Percentiles rank a stretch among this genome's conserved stretches.
Evolutionary conservation across 2,797 vertebrate genomes (phyloP).

Genomic region (Trematomus bernacchii): DNA sequence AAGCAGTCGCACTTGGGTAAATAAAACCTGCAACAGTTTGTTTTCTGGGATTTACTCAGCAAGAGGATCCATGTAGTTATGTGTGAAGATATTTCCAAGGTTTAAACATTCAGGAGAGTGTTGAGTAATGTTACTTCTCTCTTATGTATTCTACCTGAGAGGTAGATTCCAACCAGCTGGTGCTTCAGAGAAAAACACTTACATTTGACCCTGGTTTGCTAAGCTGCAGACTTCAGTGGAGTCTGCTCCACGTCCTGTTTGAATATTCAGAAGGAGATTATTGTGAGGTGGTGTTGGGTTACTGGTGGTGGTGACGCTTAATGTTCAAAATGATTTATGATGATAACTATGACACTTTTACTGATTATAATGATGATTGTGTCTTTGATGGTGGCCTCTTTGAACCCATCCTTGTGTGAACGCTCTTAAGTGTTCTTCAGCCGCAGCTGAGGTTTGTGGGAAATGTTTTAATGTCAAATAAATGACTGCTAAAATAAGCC

Average conservation of each 20-base stretch:
- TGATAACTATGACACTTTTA: conserved; percentile 70
- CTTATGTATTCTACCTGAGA: conserved; percentile 6
- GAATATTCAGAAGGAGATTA: conserved; percentile 57
- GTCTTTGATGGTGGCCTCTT: conserved; percentile 75
- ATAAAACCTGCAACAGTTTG: background rate
- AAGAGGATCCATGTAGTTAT: conserved; percentile 16
- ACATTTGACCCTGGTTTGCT: conserved; percentile 54
- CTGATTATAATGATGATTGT: conserved; percentile 75
- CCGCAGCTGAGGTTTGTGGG: conserved; percentile 76
- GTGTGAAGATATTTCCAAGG: background rate
- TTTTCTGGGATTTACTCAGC: background rate
- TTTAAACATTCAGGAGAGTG: conserved; percentile 36
- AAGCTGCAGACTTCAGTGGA: conserved; percentile 44
- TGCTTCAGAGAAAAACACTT: conserved; percentile 14
- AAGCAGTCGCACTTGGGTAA: background rate
- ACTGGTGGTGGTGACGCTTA: conserved; percentile 45
- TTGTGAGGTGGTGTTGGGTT: conserved; percentile 57
- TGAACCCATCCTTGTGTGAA: conserved; percentile 73
- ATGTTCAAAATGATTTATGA: conserved; percentile 55
- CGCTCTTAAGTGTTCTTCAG: conserved; percentile 67
- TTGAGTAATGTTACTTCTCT: conserved; percentile 19
- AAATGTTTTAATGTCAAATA: conserved; percentile 85
- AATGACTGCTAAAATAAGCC: conserved; percentile 74
- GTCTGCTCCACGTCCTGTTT: conserved; percentile 41
- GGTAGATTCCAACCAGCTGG: conserved; percentile 17